phyloP scores from a whole-genome alignment of 2,888 invertebrate genomes.

The Taphrorychus bicolor region DNA sequence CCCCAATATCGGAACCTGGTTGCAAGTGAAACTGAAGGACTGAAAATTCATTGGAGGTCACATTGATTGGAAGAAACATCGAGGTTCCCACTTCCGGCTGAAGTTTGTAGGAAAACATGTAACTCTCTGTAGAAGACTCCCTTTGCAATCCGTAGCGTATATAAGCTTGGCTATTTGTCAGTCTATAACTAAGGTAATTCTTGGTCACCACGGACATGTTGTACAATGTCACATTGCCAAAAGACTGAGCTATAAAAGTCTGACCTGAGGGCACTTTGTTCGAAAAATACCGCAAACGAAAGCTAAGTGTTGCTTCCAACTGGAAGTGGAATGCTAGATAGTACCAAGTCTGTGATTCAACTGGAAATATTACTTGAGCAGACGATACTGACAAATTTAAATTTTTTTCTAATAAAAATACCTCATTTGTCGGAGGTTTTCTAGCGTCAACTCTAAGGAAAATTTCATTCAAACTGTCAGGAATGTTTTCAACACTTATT shows the following conservation, averaged over 20 bases:
- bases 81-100: conserved; percentile 66
- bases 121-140: conserved; percentile 76
- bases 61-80: conserved; percentile 70
- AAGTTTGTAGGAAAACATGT: conserved; percentile 77
- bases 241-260: conserved; percentile 10
- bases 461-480: conserved; percentile 49
- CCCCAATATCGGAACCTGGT: conserved; percentile 79
- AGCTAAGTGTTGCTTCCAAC: conserved; percentile 14
- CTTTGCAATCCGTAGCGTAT: conserved; percentile 59
- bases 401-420: conserved; percentile 44
- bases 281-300: conserved; percentile 37
- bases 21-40: conserved; percentile 75
- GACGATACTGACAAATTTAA: conserved; percentile 33
- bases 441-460: conserved; percentile 55
- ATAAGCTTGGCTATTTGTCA: conserved; percentile 48
- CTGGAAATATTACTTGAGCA: conserved; percentile 1
- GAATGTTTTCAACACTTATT: conserved; percentile 48
- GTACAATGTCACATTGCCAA: conserved; percentile 24
- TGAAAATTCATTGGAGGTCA: conserved; percentile 70
- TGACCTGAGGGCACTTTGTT: conserved; percentile 18
- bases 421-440: conserved; percentile 56
- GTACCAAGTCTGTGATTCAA: conserved; percentile 4
- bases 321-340: not conserved
- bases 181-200: conserved; percentile 37
- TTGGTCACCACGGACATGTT: conserved; percentile 33